Conservation (phyloP, 2,797 vertebrate species). For the Sphenodon punctatus region DNA sequence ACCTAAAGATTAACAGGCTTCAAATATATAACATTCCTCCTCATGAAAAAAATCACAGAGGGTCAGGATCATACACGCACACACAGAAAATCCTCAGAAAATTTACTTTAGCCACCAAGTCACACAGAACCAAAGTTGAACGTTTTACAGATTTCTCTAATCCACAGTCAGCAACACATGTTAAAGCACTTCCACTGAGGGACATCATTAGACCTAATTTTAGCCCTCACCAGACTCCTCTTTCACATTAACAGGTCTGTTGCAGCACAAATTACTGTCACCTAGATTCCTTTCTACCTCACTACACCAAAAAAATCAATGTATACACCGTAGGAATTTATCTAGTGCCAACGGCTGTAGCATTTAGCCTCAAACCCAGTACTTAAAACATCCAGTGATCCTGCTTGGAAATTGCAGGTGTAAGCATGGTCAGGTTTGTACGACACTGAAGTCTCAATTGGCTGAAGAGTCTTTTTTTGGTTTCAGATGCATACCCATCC, state of each 20-base stretch:
- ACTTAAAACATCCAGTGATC: not conserved
- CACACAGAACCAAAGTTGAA: slow-evolving; percentile 55
- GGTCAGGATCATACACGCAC: too few relatives aligned
- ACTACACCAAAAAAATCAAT: not conserved
- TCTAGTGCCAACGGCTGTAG: not conserved
- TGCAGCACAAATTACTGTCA: not conserved
- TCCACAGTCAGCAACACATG: not conserved
- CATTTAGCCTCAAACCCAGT: not conserved
- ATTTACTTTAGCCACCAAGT: slow-evolving; percentile 24
- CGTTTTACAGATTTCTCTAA: not conserved
- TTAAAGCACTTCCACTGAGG: not conserved
- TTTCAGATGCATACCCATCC: too few relatives aligned
- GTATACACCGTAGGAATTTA: not conserved
- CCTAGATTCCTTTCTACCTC: not conserved
- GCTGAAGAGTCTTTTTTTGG: too few relatives aligned
- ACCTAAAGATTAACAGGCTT: too few relatives aligned
- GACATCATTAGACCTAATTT: not conserved
- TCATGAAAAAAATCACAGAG: too few relatives aligned
- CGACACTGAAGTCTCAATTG: too few relatives aligned
- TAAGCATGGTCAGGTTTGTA: not conserved
- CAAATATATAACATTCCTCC: too few relatives aligned
- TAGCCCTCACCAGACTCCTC: rapidly evolving
- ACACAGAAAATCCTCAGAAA: too few relatives aligned
- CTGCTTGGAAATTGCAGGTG: too few relatives aligned
- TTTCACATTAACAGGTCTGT: rapidly evolving